A percentile compares a stretch with the other conserved stretches of the same genome.
These are phyloP conservation scores for Ooceraea biroi DNA, from an alignment of 1,140 invertebrate species.

Conservation along the genomic window DNA sequence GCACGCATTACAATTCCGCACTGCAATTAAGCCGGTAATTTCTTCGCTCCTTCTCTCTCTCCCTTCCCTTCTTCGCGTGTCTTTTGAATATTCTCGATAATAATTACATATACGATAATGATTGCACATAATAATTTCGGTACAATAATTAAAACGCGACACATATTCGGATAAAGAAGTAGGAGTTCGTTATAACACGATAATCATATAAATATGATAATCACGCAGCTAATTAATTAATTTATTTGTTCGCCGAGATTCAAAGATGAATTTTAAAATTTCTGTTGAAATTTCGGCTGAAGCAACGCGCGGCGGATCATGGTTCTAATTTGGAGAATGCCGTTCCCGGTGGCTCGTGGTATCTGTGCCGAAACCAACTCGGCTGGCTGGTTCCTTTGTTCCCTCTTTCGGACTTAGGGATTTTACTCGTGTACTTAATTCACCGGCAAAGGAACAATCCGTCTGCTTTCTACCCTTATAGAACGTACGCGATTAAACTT, in stretches of 20 bases:
- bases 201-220: too few relatives aligned
- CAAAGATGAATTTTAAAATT: too few relatives aligned
- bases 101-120: background rate
- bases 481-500: conserved; percentile 83
- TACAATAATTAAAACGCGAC: conserved; percentile 1
- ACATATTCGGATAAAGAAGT: background rate
- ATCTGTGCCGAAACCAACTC: conserved; percentile 41
- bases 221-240: background rate
- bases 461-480: conserved; percentile 68
- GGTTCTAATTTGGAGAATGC: conserved; percentile 25
- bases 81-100: background rate
- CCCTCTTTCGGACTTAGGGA: conserved; percentile 60
- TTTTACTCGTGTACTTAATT: conserved; percentile 74
- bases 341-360: conserved; percentile 12
- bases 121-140: background rate
- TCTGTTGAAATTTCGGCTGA: background rate
- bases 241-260: background rate
- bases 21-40: background rate
- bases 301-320: background rate
- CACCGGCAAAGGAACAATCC: conserved; percentile 74
- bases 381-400: conserved; percentile 65
- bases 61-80: too few relatives aligned
- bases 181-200: background rate
- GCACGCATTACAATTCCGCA: background rate
- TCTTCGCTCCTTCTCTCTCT: background rate